These are phyloP conservation scores for Muntiacus reevesi DNA, from an alignment of 2,113 vertebrate species.

Conservation along the genomic window DNA sequence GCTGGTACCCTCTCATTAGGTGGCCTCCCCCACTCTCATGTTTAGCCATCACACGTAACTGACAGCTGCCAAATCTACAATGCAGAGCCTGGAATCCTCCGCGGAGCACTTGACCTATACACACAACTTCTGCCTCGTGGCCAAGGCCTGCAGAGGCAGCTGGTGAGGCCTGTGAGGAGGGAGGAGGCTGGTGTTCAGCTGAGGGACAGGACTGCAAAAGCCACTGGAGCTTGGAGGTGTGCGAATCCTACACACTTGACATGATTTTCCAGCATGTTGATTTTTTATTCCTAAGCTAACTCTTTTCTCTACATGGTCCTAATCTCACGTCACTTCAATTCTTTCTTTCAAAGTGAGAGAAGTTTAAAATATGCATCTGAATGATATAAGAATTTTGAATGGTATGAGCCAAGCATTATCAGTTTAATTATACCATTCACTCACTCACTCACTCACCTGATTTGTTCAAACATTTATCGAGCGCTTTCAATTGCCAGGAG, in stretches of 20 bases:
- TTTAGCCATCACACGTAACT: too few relatives aligned
- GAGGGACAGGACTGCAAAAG: not conserved
- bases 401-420: not conserved
- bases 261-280: not conserved
- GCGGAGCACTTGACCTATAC: not conserved
- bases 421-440: not conserved
- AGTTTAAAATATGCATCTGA: not conserved
- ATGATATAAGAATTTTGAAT: not conserved
- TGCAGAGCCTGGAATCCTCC: not conserved
- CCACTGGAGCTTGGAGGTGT: not conserved
- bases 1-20: not conserved
- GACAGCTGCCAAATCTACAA: not conserved
- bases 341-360: not conserved
- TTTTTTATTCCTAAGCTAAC: not conserved
- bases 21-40: not conserved
- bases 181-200: too few relatives aligned
- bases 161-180: too few relatives aligned
- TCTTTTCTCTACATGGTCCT: not conserved
- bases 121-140: not conserved
- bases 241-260: not conserved
- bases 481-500: not conserved
- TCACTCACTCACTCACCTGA: not conserved
- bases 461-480: not conserved
- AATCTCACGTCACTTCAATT: not conserved
- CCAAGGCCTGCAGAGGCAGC: not conserved